Percentiles rank a stretch among this genome's conserved stretches.
These are phyloP conservation scores for Sycophila sp. DNA, from an alignment of 1,140 invertebrate genomes.

Conservation along the genomic window DNA sequence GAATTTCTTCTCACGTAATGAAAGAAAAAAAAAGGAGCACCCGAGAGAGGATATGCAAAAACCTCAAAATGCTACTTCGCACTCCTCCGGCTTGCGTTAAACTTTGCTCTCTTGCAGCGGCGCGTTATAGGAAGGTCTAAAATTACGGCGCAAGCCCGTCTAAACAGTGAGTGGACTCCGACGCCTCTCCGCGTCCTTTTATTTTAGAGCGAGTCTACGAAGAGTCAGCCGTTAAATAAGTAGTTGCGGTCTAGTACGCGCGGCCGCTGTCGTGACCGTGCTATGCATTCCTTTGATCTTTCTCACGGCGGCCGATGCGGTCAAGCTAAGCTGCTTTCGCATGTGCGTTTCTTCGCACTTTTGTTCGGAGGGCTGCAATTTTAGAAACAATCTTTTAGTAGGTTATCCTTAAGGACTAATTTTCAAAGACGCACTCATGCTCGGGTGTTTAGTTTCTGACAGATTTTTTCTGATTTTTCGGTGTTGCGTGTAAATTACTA, in stretches of 20 bases:
- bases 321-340: not conserved
- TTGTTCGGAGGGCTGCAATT: too few relatives aligned
- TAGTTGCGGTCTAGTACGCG: slow-evolving; percentile 1
- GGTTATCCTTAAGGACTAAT: too few relatives aligned
- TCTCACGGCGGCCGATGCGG: not conserved
- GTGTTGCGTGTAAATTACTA: too few relatives aligned
- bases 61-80: too few relatives aligned
- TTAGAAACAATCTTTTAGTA: too few relatives aligned
- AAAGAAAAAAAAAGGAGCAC: not conserved
- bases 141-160: not conserved
- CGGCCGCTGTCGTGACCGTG: too few relatives aligned
- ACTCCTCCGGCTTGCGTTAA: too few relatives aligned
- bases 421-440: too few relatives aligned
- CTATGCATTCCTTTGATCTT: not conserved
- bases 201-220: not conserved
- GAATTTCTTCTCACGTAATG: slow-evolving; percentile 25
- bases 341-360: not conserved
- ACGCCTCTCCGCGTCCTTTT: too few relatives aligned
- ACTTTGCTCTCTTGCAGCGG: slow-evolving; percentile 1
- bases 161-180: not conserved
- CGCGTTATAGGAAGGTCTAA: not conserved
- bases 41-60: too few relatives aligned
- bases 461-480: too few relatives aligned
- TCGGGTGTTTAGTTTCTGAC: too few relatives aligned
- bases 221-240: not conserved